Evolutionary conservation across 1,140 invertebrate genomes (phyloP), one percentile per base, ranked within the genome.

Genomic region (Lethocerus indicus): DNA sequence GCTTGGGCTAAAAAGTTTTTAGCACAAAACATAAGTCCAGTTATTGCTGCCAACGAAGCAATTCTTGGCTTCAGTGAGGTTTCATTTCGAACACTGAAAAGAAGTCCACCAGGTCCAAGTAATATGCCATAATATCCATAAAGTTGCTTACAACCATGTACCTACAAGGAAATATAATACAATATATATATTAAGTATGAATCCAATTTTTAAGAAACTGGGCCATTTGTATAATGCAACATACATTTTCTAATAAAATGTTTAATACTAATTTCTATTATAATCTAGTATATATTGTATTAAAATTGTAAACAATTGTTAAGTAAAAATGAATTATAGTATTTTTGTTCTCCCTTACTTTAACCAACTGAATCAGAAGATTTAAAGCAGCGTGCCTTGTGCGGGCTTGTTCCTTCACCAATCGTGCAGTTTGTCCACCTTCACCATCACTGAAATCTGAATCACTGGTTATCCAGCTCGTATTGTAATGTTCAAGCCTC

Each of bases 371-470:
- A 7, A 54, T 49, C 3, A 54, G 18, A 1, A 54, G 29, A 41
- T 54, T 54, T 16, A 45, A 50, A 26, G 35, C 36, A 27, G 47
- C 52, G 16, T 49, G 52, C 6, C 52, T 47, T 12, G 42, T 42
- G 12, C 47, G 43, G 23, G 52, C 48, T 47, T 54, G 47, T 2
- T 49, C 41, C 27, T 45, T 47, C 7, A 26, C 32, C 4, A 25
- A 4, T 37, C 32, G 43, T 18, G 36, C 35, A 7, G 28, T 26
- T 29, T 28, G 20, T 5, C 48, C 43, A 40, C 23, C 24, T 47
- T 54, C 52, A 47, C 32, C 39, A 26, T 54, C 52, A 39, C 47
- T 49, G 29, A 32, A 46, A 29, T 54, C 52, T 3, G 52, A 54
- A 24, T 54, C 52, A 35, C 52, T 54, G 13, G 42, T 48, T 25